Base-by-base conservation (phyloP, 1,140 invertebrate genomes). In the Drosophila ogumai region DNA sequence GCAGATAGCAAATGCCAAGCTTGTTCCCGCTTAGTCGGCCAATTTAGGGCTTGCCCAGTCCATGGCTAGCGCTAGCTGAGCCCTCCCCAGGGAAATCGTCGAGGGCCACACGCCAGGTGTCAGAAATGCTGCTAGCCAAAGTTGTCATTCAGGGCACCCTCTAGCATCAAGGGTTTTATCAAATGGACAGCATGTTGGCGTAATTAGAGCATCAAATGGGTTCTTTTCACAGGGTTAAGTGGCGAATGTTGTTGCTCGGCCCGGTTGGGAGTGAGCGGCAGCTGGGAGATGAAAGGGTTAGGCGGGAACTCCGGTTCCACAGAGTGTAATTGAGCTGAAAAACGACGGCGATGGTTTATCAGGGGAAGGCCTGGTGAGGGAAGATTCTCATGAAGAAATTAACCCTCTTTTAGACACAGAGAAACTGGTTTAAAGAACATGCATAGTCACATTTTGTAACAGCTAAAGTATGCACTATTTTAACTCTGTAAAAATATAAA, bases 101-200 rank as follows among this genome's bases (percentile, higher is more conserved):
- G 32, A 68, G 72, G 44, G 49, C 56, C 82, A 75, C 84, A 73
- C 71, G 80, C 76, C 82, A 87, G 82, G 82, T 87, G 82, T 87
- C 84, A 76, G 69, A 79, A 82, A 79, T 87, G 75, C 58, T 81
- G 64, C 41, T 55, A 61, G 43, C 76, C 63, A 56, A 76, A 66
- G 54, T 69, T 85, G 75, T 82, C 65, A 82, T 75, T 66, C 17
- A 44, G 60, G 74, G 58, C 60, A 22, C 52, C 52, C 31, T 50
- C 49, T 13, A 47, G 10, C 32, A 43, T 22, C 32, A 17, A 41
- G 59, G 71, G 60, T 38, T 74, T 28, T 56, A 17, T 19, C 22
- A 73, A 43, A 81, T 61, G 68, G 73, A 15, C 71, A 72, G 72
- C 71, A 66, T 82, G 61, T 68, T 79, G 81, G 61, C 57, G 68